Evolutionary conservation across 2,113 vertebrate species (phyloP), one percentile per base, ranked within the genome.

Genomic region (Cynopterus brachyotis): DNA sequence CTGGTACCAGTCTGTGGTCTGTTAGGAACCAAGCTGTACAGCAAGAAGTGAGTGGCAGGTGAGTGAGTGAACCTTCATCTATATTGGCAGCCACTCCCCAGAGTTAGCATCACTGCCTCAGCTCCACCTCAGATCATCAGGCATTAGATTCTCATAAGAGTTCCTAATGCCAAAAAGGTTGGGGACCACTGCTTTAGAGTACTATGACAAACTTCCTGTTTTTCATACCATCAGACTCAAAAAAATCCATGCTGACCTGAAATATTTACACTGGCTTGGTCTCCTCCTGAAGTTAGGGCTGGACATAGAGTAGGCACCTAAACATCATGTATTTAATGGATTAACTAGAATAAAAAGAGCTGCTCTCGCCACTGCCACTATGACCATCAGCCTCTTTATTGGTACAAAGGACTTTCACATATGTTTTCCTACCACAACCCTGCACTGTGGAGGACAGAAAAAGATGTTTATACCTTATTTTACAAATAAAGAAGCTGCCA

Each of bases 401-500:
- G 30, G 79, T 47, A 92, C 59, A 89, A 42, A 88, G 6, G 3
- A 67, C 73, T 73, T 72, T 64, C 16, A 20, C 2, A 1, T 62
- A 6, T 42, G 6, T 94, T 86, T 87, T 53, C 12, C 32, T 93
- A 76, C 6, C 88, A 35, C 11, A 67, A 17, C 20, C 37, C 91
- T 88, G 59, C 47, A 11, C 66, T 69, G 24, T 0, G 28, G 4
- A 90, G 42, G 64, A 91, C 45, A 78, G 78, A 85, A 84, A 73
- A 73, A 83, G 28, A 55, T 90, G 35, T 92, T 87, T 80, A 30
- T 57, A 28, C 13, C 45, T 94, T 67, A 60, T 53, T 94, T 86
- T 81, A 88, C 45, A 67, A 88, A 95, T 42, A 59, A 94, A 88
- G 70, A 94, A 90, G 59, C 62, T 91, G 57, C 37, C 72, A 93